Conservation (phyloP, 2,888 invertebrate species). For the Caenorhabditis becei region DNA sequence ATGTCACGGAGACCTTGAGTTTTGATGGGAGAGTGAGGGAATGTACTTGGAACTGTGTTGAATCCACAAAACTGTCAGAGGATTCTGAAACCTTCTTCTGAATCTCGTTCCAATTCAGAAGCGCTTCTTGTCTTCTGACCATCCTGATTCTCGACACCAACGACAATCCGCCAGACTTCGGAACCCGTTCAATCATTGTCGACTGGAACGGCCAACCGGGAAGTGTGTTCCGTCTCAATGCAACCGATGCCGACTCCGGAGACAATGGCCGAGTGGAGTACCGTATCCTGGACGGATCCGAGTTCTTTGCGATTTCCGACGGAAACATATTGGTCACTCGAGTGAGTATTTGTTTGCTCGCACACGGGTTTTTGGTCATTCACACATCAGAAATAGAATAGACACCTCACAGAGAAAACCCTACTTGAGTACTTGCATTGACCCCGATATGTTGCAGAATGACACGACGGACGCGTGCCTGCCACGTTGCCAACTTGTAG, state of each 20-base stretch:
- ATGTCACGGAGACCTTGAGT: neutral
- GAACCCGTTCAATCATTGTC: constrained; percentile 83
- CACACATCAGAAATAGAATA: constrained; percentile 1
- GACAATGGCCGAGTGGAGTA: constrained; percentile 90
- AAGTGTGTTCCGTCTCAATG: constrained; percentile 86
- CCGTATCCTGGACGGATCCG: constrained; percentile 86
- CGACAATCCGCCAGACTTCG: constrained; percentile 92
- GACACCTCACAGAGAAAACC: neutral
- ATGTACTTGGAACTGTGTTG: too few relatives aligned
- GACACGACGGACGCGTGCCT: constrained; percentile 30
- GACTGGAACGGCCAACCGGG: constrained; percentile 53
- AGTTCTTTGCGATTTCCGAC: constrained; percentile 86
- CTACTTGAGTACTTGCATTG: constrained; percentile 22
- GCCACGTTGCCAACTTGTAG: constrained; percentile 88
- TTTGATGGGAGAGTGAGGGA: too few relatives aligned
- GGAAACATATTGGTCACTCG: constrained; percentile 25
- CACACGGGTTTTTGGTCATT: constrained; percentile 13
- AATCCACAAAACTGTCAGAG: too few relatives aligned
- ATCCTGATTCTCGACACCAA: constrained; percentile 90
- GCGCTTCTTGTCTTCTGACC: constrained; percentile 87
- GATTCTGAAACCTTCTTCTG: too few relatives aligned
- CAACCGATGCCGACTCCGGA: constrained; percentile 90
- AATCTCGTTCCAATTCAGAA: constrained; percentile 87
- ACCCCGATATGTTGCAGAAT: constrained; percentile 41
- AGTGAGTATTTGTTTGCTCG: constrained; percentile 33